phyloP scores from a whole-genome alignment of 2,113 vertebrate genomes.

The Amazona vittata region DNA sequence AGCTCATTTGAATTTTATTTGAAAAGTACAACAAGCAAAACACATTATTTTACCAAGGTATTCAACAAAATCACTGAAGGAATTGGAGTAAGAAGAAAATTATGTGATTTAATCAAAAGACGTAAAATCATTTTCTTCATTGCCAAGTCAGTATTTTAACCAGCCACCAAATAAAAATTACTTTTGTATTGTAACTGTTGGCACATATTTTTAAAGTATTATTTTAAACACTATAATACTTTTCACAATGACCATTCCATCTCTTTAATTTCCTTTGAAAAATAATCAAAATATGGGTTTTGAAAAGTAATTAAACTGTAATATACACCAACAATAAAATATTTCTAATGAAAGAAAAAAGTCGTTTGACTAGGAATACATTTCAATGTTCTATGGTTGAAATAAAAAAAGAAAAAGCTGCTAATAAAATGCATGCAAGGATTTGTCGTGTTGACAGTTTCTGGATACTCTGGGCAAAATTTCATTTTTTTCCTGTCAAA shows the following conservation, averaged over 20 bases:
- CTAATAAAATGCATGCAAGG: background rate
- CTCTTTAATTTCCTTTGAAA: background rate
- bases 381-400: background rate
- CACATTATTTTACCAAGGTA: background rate
- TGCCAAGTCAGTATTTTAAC: background rate
- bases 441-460: background rate
- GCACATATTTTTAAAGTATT: background rate
- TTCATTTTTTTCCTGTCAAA: background rate
- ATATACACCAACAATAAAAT: background rate
- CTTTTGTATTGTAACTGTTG: background rate
- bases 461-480: background rate
- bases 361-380: background rate
- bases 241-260: rapidly evolving
- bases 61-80: background rate
- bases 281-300: background rate
- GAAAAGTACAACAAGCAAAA: background rate
- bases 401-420: background rate
- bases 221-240: background rate
- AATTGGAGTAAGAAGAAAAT: background rate
- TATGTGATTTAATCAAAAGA: background rate
- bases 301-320: background rate
- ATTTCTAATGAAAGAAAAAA: background rate
- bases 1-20: background rate
- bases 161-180: background rate
- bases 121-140: background rate